A percentile compares a stretch with the other conserved stretches of the same genome.
Evolutionary conservation across 2,113 vertebrate genomes (phyloP).

Genomic region (Tetrax tetrax): DNA sequence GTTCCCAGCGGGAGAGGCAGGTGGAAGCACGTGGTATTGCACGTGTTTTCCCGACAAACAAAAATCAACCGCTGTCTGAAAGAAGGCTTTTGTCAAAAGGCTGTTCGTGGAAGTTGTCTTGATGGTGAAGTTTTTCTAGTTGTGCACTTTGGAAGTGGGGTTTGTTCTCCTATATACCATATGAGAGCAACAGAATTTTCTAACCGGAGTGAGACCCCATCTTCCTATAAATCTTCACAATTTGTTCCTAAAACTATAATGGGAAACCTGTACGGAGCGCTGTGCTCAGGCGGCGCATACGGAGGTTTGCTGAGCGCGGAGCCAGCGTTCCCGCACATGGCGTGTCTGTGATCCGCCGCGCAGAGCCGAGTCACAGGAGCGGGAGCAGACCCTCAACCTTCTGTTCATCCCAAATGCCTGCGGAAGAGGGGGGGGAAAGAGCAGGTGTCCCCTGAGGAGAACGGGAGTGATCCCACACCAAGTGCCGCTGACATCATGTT

Average conservation of each 20-base stretch:
- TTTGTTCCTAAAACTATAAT: conserved; percentile 51
- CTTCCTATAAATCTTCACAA: conserved; percentile 39
- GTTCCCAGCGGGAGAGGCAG: neutral
- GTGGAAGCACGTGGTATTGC: neutral
- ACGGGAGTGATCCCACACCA: conserved; percentile 22
- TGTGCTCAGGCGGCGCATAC: conserved; percentile 53
- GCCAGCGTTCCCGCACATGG: conserved; percentile 52
- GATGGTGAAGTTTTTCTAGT: conserved; percentile 19
- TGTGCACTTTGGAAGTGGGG: conserved; percentile 47
- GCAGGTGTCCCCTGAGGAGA: conserved; percentile 56
- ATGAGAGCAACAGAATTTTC: conserved; percentile 40
- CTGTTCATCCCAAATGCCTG: conserved; percentile 56
- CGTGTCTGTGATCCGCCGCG: conserved; percentile 56
- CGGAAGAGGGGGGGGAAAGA: conserved; percentile 51
- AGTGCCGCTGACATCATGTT: conserved; percentile 30
- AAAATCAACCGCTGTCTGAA: neutral
- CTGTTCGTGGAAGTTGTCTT: neutral
- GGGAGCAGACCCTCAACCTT: conserved; percentile 70
- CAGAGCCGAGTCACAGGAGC: conserved; percentile 43
- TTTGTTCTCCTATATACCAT: neutral
- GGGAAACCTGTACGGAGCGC: conserved; percentile 38
- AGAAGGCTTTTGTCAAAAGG: neutral
- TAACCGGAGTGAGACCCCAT: neutral
- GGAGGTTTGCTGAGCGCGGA: conserved; percentile 49
- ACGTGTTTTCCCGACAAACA: neutral